phyloP scores from a whole-genome alignment of 2,113 vertebrate genomes.

The Odocoileus hemionus region DNA sequence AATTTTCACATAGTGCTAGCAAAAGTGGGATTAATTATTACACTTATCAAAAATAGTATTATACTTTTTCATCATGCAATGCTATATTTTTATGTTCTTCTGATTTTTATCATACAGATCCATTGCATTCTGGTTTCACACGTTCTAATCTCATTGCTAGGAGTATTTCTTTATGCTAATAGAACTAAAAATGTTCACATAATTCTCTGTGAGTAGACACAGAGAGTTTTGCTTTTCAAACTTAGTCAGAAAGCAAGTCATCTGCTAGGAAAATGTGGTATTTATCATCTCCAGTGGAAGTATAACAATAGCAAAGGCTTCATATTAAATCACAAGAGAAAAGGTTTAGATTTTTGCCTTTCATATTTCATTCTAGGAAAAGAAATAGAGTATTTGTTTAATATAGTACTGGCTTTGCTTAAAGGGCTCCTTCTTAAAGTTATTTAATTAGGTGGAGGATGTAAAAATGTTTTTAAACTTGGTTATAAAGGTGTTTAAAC shows the following conservation, averaged over 20 bases:
- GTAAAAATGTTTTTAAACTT: not conserved
- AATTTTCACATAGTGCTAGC: not conserved
- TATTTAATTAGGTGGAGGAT: not conserved
- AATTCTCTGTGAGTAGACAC: not conserved
- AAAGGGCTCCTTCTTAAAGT: not conserved
- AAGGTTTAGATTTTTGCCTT: slow-evolving; percentile 14
- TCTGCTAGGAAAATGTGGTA: slow-evolving; percentile 37
- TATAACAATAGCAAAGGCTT: not conserved
- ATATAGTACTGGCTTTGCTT: not conserved
- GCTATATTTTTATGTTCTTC: not conserved
- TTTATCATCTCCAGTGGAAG: slow-evolving; percentile 43
- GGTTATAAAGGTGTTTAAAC: not conserved
- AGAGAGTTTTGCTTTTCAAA: slow-evolving; percentile 26
- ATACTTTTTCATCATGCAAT: not conserved
- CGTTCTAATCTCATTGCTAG: not conserved
- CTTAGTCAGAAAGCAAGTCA: slow-evolving; percentile 10
- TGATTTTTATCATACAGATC: not conserved
- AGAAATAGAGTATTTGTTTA: not conserved
- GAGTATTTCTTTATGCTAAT: not conserved
- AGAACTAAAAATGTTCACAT: not conserved
- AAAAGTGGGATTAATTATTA: not conserved
- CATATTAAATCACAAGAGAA: not conserved
- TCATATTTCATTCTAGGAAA: slow-evolving; percentile 13
- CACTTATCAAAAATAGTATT: not conserved
- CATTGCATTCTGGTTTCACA: not conserved